Base-by-base conservation (phyloP, 1,140 invertebrate genomes). In the Monochamus saltuarius region DNA sequence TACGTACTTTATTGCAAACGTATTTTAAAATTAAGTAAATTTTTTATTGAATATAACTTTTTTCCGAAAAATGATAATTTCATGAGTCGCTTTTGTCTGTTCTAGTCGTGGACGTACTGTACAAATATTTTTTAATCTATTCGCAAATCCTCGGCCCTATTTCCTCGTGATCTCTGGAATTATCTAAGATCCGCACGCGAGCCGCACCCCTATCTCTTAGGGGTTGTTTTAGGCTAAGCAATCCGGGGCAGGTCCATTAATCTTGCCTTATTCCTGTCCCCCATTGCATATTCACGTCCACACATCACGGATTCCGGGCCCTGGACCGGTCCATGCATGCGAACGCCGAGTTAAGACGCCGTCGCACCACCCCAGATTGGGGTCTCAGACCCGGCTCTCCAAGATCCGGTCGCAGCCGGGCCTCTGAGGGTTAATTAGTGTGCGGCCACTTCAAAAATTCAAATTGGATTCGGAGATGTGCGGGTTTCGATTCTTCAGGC, bases 281-380 rank as follows among this genome's bases (percentile, higher is more conserved):
- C 71, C 68, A 75, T 73, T 75, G 73, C 73, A 75, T 75, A 75
- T 75, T 75, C 73, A 75, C 73, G 69, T 75, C 73, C 73, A 75
- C 73, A 75, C 73, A 75, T 75, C 73, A 73, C 67, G 72, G 71
- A 71, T 72, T 69, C 64, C 68, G 11, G 36, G 40, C 19, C 59
- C 45, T 51, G 50, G 29, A 38, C 56, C 51, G 56, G 53, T 53
- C 62, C 64, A 66, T 66, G 64, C 58, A 63, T 66, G 64, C 60
- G 42, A 45, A 56, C 45, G 36, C 53, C 53, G 53, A 46, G 40
- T 65, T 66, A 66, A 66, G 64, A 66, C 64, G 64, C 17, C 49
- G 35, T 46, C 54, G 38, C 60, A 50, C 46, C 61, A 43, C 57
- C 62, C 62, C 56, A 62, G 64, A 66, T 66, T 66, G 59, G 60